Percentiles rank a stretch among this genome's conserved stretches.
Evolutionary conservation across 2,113 vertebrate species (phyloP).

Genomic region (Phalacrocorax aristotelis): DNA sequence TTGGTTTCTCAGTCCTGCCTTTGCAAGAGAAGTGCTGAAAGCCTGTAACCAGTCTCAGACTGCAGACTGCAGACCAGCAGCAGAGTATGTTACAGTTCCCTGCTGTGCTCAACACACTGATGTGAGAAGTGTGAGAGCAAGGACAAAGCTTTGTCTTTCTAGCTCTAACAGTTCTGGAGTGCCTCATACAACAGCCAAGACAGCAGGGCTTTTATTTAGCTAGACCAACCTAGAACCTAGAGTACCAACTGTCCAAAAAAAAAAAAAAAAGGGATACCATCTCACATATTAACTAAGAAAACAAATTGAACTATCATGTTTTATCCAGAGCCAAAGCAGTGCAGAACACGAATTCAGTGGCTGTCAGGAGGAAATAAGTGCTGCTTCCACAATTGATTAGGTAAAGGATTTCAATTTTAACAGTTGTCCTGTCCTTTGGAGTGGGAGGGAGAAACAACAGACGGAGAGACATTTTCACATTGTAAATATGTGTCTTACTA

Average conservation of each 20-base stretch:
- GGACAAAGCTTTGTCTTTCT: neutral
- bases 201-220: neutral
- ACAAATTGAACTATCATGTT: neutral
- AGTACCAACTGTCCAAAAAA: neutral
- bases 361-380: neutral
- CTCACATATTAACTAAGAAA: neutral
- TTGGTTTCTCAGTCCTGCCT: neutral
- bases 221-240: neutral
- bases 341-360: neutral
- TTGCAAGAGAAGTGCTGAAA: neutral
- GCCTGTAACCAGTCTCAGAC: neutral
- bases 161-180: neutral
- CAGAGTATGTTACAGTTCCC: conserved; percentile 11
- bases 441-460: neutral
- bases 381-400: neutral
- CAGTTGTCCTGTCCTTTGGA: neutral
- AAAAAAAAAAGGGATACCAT: neutral
- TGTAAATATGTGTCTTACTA: neutral
- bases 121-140: neutral
- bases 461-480: neutral
- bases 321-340: neutral
- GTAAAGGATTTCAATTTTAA: neutral
- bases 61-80: neutral
- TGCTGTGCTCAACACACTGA: neutral
- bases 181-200: neutral